Evolutionary conservation across 2,888 invertebrate genomes (phyloP).

Genomic region (Nezara viridula): DNA sequence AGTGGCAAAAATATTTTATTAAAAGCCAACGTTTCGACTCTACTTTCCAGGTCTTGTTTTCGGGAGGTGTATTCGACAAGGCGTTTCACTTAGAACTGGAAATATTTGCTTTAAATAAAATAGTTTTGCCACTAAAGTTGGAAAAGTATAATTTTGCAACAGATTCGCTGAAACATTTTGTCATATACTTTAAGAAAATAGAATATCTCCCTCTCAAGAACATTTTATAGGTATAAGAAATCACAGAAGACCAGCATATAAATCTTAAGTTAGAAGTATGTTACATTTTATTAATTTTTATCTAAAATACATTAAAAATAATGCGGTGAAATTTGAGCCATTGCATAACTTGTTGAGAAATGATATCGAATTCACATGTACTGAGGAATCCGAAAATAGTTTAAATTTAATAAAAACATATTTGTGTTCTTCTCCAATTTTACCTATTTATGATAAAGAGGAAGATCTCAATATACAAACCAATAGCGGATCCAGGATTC

Average conservation of each 20-base stretch:
- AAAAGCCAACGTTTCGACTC: too few relatives aligned
- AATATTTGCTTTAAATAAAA: too few relatives aligned
- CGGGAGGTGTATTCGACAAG: too few relatives aligned
- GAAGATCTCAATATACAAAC: slow-evolving; percentile 66
- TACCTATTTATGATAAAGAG: slow-evolving; percentile 53
- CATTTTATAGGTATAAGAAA: slow-evolving; percentile 59
- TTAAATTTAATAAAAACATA: too few relatives aligned
- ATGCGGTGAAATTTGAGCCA: slow-evolving; percentile 58
- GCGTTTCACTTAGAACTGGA: too few relatives aligned
- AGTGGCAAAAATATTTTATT: too few relatives aligned
- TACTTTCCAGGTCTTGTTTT: too few relatives aligned
- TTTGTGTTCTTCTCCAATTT: slow-evolving; percentile 55
- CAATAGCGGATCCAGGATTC: too few relatives aligned
- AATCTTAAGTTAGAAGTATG: neutral
- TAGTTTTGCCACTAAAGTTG: too few relatives aligned
- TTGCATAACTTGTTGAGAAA: neutral
- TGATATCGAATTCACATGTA: slow-evolving; percentile 64
- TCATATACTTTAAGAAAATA: slow-evolving; percentile 64
- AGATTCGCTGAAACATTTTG: slow-evolving; percentile 62
- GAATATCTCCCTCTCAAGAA: slow-evolving; percentile 59
- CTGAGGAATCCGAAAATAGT: slow-evolving; percentile 64
- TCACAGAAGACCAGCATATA: neutral
- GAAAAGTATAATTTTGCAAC: slow-evolving; percentile 65
- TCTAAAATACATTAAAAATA: neutral
- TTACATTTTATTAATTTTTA: slow-evolving; percentile 3